A percentile compares a stretch with the other conserved stretches of the same genome.
Conservation (phyloP, 2,797 vertebrate species). For the Cossypha polioptera region DNA sequence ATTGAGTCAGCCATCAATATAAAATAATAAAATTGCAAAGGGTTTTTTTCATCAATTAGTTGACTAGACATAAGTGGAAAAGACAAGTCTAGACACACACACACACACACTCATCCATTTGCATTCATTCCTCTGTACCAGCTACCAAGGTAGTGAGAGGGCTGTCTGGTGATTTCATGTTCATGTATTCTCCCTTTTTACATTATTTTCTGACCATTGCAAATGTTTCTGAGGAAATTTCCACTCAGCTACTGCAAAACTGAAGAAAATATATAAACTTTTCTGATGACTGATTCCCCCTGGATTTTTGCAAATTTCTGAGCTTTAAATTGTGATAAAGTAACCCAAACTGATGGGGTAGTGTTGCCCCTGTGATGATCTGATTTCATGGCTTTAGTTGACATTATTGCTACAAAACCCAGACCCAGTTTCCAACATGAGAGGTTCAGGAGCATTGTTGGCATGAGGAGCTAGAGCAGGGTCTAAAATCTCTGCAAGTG, state of each 20-base stretch:
- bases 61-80: neutral
- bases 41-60: neutral
- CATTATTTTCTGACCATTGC: neutral
- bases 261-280: neutral
- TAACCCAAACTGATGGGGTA: accelerated
- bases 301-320: neutral
- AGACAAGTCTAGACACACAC: neutral
- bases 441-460: neutral
- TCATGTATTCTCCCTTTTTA: neutral
- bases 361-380: neutral
- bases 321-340: neutral
- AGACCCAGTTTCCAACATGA: neutral
- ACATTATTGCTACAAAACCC: neutral
- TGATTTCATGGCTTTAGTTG: neutral
- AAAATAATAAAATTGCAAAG: neutral
- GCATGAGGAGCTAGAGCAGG: too few species aligned
- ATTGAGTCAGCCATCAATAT: neutral
- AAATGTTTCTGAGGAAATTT: neutral
- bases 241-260: neutral
- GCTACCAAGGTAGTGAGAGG: neutral
- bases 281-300: neutral
- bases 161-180: neutral
- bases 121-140: neutral
- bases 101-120: accelerated
- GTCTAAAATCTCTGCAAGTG: neutral